Conservation (phyloP, 2,113 vertebrate genomes). For the Dermatemys mawii region DNA sequence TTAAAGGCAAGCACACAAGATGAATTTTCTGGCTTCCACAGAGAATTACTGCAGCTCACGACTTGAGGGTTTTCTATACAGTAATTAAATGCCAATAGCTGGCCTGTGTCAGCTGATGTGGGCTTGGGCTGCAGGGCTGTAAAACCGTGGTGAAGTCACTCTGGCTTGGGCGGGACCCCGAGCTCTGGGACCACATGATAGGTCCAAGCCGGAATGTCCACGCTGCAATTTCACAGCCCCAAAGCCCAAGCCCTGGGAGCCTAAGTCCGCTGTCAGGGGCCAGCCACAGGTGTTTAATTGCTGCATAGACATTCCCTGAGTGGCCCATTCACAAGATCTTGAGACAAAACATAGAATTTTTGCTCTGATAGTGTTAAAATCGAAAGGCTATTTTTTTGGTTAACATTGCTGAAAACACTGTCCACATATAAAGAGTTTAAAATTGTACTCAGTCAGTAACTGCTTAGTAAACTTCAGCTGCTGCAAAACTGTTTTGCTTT, state of each 20-base stretch:
- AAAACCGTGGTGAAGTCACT: not conserved
- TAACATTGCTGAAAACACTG: conserved; percentile 30
- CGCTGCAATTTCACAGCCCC: not conserved
- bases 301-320: not conserved
- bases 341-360: conserved; percentile 6
- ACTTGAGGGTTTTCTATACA: not conserved
- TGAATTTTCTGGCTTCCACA: not conserved
- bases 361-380: conserved; percentile 10
- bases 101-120: not conserved
- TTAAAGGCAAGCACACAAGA: not conserved
- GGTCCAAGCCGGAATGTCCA: not conserved
- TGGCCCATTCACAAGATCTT: not conserved
- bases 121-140: not conserved
- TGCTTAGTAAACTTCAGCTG: not conserved
- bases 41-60: conserved; percentile 11
- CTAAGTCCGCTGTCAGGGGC: not conserved
- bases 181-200: not conserved
- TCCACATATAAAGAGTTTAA: conserved; percentile 26
- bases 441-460: conserved; percentile 55
- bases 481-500: conserved; percentile 34
- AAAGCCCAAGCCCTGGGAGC: not conserved
- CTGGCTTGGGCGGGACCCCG: not conserved
- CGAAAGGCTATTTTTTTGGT: conserved; percentile 50
- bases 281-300: not conserved
- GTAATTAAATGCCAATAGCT: not conserved